Evolutionary conservation across 2,797 vertebrate species (phyloP).

Genomic region (Neosilurus hyrtlii): DNA sequence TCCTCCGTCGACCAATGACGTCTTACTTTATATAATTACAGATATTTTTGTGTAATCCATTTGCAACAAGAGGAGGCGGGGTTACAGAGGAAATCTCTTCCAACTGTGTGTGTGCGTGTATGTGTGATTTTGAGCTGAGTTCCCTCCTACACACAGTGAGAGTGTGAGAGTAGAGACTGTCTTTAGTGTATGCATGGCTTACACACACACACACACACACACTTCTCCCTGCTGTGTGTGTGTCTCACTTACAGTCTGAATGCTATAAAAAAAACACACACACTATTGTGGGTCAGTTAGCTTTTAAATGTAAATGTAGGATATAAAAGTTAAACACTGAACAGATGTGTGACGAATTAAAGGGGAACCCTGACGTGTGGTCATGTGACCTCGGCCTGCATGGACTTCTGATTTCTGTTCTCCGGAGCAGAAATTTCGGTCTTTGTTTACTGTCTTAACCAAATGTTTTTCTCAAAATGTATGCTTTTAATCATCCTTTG

Average conservation of each 20-base stretch:
- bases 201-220: not conserved
- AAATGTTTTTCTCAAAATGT: not conserved
- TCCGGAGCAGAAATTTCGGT: not conserved
- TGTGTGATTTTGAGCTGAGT: conserved; percentile 2
- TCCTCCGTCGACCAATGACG: not conserved
- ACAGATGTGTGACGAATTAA: not conserved
- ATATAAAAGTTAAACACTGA: not conserved
- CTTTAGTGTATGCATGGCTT: conserved; percentile 8
- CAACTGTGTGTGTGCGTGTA: not conserved
- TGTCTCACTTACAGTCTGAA: not conserved
- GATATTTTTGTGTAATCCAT: not conserved
- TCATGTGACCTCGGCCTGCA: not conserved
- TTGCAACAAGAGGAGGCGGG: not conserved
- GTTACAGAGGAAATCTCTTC: conserved; percentile 5
- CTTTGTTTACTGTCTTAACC: not conserved
- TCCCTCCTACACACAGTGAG: conserved; percentile 11
- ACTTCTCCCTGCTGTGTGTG: not conserved
- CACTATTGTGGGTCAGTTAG: not conserved
- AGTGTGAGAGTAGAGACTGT: not conserved
- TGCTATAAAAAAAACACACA: conserved; percentile 10
- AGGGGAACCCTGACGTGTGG: not conserved
- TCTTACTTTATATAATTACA: not conserved
- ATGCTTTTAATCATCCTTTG: not conserved
- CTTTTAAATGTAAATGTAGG: not conserved
- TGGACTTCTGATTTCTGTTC: not conserved